Evolutionary conservation across 2,888 invertebrate species (phyloP).

Genomic region (Orchesellides sinensis): DNA sequence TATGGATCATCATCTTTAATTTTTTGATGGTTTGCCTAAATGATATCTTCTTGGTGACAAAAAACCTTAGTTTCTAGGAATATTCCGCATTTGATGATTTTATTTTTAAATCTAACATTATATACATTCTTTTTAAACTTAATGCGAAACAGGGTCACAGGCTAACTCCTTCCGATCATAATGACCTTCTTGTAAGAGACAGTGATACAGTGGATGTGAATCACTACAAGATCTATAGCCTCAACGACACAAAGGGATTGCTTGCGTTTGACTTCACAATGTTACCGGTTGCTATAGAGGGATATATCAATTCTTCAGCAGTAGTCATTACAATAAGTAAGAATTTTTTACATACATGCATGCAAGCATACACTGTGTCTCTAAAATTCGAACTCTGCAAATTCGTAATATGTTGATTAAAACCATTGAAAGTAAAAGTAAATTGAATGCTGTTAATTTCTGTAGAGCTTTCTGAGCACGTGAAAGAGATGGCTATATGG

Average conservation of each 20-base stretch:
- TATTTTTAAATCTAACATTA: too few relatives aligned
- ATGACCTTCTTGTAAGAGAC: constrained; percentile 57
- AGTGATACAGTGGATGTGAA: constrained; percentile 68
- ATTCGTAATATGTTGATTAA: neutral
- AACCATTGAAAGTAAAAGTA: neutral
- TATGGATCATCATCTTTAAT: too few relatives aligned
- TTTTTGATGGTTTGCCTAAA: too few relatives aligned
- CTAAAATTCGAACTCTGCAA: neutral
- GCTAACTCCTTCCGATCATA: constrained; percentile 45
- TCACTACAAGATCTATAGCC: constrained; percentile 41
- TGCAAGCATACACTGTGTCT: too few relatives aligned
- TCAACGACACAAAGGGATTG: constrained; percentile 71
- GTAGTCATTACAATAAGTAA: constrained; percentile 65
- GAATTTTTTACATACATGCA: neutral
- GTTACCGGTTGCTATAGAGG: neutral
- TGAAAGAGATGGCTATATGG: constrained; percentile 55
- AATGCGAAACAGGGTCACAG: constrained; percentile 55
- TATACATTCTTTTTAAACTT: too few relatives aligned
- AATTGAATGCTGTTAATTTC: neutral
- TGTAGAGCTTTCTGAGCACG: constrained; percentile 43
- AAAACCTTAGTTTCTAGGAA: too few relatives aligned
- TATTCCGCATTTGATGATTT: too few relatives aligned
- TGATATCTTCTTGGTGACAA: neutral
- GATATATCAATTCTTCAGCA: constrained; percentile 34
- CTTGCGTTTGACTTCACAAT: constrained; percentile 48